Evolutionary conservation across 2,888 invertebrate genomes (phyloP), one percentile per base, ranked within the genome.

Genomic region (Acronicta alni): DNA sequence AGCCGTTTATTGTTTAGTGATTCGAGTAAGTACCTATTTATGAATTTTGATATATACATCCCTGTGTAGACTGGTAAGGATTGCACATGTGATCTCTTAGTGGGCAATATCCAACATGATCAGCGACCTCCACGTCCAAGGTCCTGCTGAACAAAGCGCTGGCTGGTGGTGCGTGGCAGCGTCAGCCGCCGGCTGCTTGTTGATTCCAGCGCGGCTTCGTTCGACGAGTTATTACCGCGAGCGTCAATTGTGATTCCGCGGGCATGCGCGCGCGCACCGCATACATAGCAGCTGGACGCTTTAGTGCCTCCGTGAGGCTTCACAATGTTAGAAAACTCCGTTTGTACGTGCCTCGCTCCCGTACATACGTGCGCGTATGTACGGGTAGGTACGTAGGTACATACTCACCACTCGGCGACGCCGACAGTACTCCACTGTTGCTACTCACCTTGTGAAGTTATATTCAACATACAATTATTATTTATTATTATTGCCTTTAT

Each of bases 171-270:
- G 47, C 10, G 15, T 32, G 49, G 41, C 17, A 18, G 47, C 48
- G 35, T 17, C 47, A 45, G 43, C 32, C 49, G 57, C 61, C 65
- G 55, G 58, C 84, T 83, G 80, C 77, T 88, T 87, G 80, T 80
- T 54, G 80, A 88, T 88, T 85, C 88, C 70, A 63, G 44, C 67
- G 77, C 75, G 74, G 71, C 74, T 63, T 57, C 66, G 67, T 76
- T 80, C 81, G 76, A 80, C 83, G 85, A 89, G 89, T 89, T 89
- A 89, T 88, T 83, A 80, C 87, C 83, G 81, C 73, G 82, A 75
- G 82, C 69, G 83, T 78, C 81, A 74, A 84, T 89, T 88, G 88
- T 81, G 83, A 88, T 88, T 87, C 87, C 75, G 81, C 80, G 76
- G 76, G 75, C 78, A 80, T 72, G 67, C 70, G 72, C 74, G 77